Evolutionary conservation across 2,113 vertebrate species (phyloP), one percentile per base, ranked within the genome.

Genomic region (Lipotes vexillifer): DNA sequence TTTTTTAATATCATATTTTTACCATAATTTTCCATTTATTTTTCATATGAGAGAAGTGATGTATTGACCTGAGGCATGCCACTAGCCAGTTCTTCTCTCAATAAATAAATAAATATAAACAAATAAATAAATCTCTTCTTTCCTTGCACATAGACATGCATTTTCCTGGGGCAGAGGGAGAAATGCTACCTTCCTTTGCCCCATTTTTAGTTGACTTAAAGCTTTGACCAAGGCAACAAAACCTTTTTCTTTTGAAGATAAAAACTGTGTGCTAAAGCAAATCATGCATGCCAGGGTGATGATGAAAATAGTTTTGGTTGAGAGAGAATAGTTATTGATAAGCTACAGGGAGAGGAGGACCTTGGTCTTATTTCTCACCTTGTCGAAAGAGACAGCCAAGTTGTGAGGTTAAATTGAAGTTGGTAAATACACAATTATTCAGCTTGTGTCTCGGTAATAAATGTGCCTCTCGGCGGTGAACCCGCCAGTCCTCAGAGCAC

Each of bases 341-440:
- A 97, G 94, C 97, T 94, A 71, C 74, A 61, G 65, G 21, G 87
- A 93, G 88, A 93, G 18, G 2, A 71, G 31, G 63, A 59, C 55
- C 87, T 90, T 15, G 4, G n/a, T 95, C 72, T 96, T 92, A 86
- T 84, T 97, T 94, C 96, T 97, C 96, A 96, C 96, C 96, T 96
- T 94, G 52, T 94, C 27, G 9, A 80, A 84, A 92, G 77, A 94
- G 95, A 84, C 85, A 96, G 93, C 83, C 83, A 97, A 68, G 88
- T 90, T 46, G 91, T 12, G 1, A 96, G 96, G 96, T 98, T 98
- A 96, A 97, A 97, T 25, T 87, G 89, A 96, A 98, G 95, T 97
- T 97, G 88, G 98, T 98, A 98, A 98, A 98, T 93, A 98, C 93
- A 96, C 94, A 96, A 96, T 98, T 98, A 97, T 87, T 97, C 97